Evolutionary conservation across 2,113 vertebrate genomes (phyloP), one percentile per base, ranked within the genome.

Genomic region (Lophura nycthemera): DNA sequence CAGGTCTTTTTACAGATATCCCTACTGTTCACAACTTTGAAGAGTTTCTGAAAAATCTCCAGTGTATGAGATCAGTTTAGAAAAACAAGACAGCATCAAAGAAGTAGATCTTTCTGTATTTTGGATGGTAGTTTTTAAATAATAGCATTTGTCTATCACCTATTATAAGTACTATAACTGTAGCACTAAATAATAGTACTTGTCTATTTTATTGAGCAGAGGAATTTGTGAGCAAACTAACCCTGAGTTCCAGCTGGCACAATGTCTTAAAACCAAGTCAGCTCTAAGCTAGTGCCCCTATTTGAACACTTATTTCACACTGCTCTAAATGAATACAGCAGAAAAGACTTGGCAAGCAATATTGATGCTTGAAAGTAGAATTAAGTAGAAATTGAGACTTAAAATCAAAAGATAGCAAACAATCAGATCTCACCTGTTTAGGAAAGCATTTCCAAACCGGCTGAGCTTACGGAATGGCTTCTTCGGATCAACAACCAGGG

Each of bases 381-480:
- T 61, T 21, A 64, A 47, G 7, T 2, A 82, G 32, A 67, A 65
- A 72, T 76, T 86, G 27, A 43, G 76, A 72, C 7, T 24, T 5
- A 50, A 64, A 72, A 42, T 43, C 69, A 72, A 76, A 32, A 34
- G 64, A 36, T 4, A 43, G 42, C 29, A 43, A 83, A 24, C 10
- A 59, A 91, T 54, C 22, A 65, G 59, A 74, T 50, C 94, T 95
- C 94, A 99, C 99, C 99, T 98, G 97, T 99, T 99, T 63, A 99
- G 97, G 96, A 99, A 99, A 48, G 99, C 98, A 95, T 99, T 99
- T 92, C 99, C 99, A 86, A 99, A 99, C 52, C 98, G 98, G 82
- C 99, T 97, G 15, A 99, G 98, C 89, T 99, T 99, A 83, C 99
- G 98, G 89, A 99, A 99, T 0, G 99, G 99, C 81, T 99, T 99